Evolutionary conservation across 2,113 vertebrate species (phyloP).

Genomic region (Octodon degus): DNA sequence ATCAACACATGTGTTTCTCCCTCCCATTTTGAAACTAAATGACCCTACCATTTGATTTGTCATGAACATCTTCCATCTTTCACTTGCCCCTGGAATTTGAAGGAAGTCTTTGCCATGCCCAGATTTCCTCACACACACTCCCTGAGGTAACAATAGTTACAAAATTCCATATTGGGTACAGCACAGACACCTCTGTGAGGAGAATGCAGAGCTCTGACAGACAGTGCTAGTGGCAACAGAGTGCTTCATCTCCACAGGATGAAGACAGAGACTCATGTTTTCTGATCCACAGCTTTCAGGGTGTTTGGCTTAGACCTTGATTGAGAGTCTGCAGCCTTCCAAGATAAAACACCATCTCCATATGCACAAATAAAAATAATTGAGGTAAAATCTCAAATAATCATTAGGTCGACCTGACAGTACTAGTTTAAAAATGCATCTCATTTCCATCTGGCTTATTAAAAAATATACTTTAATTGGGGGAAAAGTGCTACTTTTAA

Average conservation of each 20-base stretch:
- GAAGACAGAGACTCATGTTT: background rate
- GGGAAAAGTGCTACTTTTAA: background rate
- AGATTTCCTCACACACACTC: background rate
- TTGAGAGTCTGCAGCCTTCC: background rate
- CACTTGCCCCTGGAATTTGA: background rate
- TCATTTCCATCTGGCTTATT: background rate
- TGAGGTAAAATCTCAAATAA: background rate
- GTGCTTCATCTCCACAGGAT: background rate
- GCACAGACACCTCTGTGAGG: background rate
- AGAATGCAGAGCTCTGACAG: background rate
- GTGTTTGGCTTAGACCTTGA: background rate
- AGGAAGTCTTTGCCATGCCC: background rate
- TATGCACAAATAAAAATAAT: background rate
- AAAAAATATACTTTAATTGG: background rate
- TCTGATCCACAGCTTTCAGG: background rate
- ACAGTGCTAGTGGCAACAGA: accelerated
- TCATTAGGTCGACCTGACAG: background rate
- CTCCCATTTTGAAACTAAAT: slow-evolving; percentile 5
- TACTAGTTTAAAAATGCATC: background rate
- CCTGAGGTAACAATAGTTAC: background rate
- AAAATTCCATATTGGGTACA: background rate
- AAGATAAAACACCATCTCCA: background rate
- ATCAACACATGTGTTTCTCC: background rate
- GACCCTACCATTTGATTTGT: slow-evolving; percentile 1
- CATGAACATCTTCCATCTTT: slow-evolving; percentile 44